A percentile compares a stretch with the other conserved stretches of the same genome.
Evolutionary conservation across 2,888 invertebrate species (phyloP).

Genomic region (Sminthurinus aureus): DNA sequence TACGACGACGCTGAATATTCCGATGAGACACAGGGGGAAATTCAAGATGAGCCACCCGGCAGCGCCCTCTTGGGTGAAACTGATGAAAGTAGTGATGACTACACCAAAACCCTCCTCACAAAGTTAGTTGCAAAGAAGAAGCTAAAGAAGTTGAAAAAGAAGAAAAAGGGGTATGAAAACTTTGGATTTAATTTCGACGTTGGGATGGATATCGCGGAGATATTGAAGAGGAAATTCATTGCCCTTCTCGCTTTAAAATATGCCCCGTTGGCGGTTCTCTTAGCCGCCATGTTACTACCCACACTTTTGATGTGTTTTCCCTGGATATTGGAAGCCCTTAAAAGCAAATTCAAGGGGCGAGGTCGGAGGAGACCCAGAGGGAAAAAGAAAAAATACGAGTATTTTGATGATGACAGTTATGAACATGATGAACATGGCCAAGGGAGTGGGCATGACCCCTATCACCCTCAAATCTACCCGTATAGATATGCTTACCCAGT

Average conservation of each 20-base stretch:
- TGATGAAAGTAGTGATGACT: no score
- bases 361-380: background rate
- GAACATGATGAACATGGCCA: no score
- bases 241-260: conserved; percentile 48
- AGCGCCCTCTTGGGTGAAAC: no score
- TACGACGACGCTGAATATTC: no score
- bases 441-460: background rate
- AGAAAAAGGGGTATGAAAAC: conserved; percentile 4
- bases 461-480: conserved; percentile 1
- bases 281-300: conserved; percentile 29
- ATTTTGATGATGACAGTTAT: background rate
- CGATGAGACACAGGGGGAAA: no score
- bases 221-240: conserved; percentile 48
- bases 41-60: no score
- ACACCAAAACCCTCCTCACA: background rate
- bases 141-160: conserved; percentile 23
- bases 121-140: conserved; percentile 20
- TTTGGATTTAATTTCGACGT: conserved; percentile 48
- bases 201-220: conserved; percentile 45
- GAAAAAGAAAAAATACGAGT: background rate
- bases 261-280: conserved; percentile 46
- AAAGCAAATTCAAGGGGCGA: background rate
- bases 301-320: conserved; percentile 17
- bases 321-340: background rate
- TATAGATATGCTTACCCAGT: conserved; percentile 18